Evolutionary conservation across 1,140 invertebrate genomes (phyloP), one percentile per base, ranked within the genome.

Genomic region (Bombus waltoni): DNA sequence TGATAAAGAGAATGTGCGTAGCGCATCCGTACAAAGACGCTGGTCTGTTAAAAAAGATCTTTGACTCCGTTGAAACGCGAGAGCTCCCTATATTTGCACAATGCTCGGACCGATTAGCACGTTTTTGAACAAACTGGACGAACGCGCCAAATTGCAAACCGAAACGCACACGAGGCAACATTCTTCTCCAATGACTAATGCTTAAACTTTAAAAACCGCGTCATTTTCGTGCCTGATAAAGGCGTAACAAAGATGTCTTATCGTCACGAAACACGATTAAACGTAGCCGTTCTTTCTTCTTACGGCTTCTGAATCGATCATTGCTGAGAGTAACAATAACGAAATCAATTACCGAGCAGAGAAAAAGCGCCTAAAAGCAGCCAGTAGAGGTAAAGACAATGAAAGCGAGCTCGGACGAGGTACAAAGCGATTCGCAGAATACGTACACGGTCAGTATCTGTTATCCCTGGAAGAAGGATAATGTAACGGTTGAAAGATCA

Each of bases 381-480:
- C 28, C 5, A 13, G 47, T 53, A 22, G 6, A 15, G 71, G 18
- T 32, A 38, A 75, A 76, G 81, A 83, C n/a, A 38, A 83, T 47
- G 72, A 76, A 53, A 66, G 18, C 72, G 72, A 68, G 73, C 10
- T 47, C 22, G 74, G 42, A 59, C 32, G 65, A 83, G 22, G 44
- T 40, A 57, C 74, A 70, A 78, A 40, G 82, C 59, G 68, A 57
- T 83, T 83, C 82, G 65, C 18, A 22, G 74, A 83, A 83, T 57
- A 78, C 68, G 82, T 70, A 68, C 82, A 73, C 70, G 68, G 35
- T 5, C 74, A 35, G 76, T 47, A 78, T 83, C 82, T 83, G 82
- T 83, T 83, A 83, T 83, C 82, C 82, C 74, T 83, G 82, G 82
- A 70, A 78, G 76, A 57, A 78, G 82, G 74, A 83, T 83, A 83